Conservation (phyloP, 2,113 vertebrate genomes). For the Odocoileus virginianus region DNA sequence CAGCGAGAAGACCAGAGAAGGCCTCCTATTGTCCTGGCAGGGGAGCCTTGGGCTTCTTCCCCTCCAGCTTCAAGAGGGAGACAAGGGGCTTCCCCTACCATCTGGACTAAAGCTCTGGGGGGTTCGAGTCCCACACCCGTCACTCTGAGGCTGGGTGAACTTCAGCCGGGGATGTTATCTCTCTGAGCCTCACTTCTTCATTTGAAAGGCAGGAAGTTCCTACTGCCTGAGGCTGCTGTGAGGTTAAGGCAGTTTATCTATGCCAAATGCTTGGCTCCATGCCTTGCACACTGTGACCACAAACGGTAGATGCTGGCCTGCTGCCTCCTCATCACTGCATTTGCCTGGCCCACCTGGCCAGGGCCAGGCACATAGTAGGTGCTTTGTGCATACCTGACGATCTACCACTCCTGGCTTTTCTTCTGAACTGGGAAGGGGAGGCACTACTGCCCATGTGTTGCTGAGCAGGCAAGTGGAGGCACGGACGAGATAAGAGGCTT, state of each 20-base stretch:
- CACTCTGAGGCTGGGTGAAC: neutral
- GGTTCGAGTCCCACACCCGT: neutral
- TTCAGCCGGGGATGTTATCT: neutral
- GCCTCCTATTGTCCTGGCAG: neutral
- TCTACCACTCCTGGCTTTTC: neutral
- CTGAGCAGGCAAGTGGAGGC: neutral
- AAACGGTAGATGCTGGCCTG: fast-evolving
- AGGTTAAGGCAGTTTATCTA: neutral
- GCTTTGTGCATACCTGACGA: fast-evolving
- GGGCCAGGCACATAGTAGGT: neutral
- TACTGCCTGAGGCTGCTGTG: neutral
- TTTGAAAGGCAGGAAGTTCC: neutral
- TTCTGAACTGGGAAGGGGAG: neutral
- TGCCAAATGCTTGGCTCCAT: fast-evolving
- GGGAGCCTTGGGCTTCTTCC: neutral
- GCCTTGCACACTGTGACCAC: neutral
- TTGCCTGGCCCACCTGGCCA: fast-evolving
- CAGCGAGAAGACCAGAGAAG: fast-evolving
- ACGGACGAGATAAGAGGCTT: neutral
- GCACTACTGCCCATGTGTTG: neutral
- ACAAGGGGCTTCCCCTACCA: neutral
- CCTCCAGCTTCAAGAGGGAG: neutral
- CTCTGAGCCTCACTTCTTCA: neutral
- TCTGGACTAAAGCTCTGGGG: neutral
- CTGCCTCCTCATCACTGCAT: neutral